Percentiles rank a stretch among this genome's conserved stretches.
These are phyloP conservation scores for Butorides virescens DNA, from an alignment of 2,113 vertebrate genomes.

Conservation along the genomic window DNA sequence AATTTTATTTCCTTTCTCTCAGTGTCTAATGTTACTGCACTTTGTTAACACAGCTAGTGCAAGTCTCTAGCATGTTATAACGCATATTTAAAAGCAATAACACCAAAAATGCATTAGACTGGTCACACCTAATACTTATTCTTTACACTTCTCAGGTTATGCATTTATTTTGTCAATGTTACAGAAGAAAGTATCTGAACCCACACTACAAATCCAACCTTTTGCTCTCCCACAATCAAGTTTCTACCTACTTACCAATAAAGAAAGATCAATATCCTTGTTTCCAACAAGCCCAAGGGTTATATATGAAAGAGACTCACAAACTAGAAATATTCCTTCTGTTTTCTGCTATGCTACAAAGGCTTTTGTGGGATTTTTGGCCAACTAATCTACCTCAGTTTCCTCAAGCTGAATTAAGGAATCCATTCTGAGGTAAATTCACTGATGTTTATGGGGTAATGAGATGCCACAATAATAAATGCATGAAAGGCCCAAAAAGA, in stretches of 20 bases:
- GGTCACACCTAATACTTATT: not conserved
- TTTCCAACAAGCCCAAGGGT: not conserved
- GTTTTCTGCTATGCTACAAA: not conserved
- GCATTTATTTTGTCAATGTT: not conserved
- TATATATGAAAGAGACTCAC: not conserved
- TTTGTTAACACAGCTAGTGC: not conserved
- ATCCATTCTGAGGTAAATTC: not conserved
- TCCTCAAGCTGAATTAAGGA: not conserved
- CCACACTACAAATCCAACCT: not conserved
- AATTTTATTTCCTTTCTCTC: not conserved
- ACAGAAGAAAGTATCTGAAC: not conserved
- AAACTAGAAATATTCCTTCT: not conserved
- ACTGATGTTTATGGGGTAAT: not conserved
- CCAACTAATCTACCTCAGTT: not conserved
- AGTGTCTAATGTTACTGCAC: not conserved
- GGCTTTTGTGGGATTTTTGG: not conserved
- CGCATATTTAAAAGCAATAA: not conserved
- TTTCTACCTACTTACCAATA: not conserved
- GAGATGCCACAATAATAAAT: not conserved
- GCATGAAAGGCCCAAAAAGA: not conserved
- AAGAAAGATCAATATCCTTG: not conserved
- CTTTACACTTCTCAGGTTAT: not conserved
- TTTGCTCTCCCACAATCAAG: not conserved
- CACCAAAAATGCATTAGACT: not conserved
- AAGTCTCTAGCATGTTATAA: not conserved